Evolutionary conservation across 2,797 vertebrate genomes (phyloP).

Genomic region (Halcyon leucocephala): DNA sequence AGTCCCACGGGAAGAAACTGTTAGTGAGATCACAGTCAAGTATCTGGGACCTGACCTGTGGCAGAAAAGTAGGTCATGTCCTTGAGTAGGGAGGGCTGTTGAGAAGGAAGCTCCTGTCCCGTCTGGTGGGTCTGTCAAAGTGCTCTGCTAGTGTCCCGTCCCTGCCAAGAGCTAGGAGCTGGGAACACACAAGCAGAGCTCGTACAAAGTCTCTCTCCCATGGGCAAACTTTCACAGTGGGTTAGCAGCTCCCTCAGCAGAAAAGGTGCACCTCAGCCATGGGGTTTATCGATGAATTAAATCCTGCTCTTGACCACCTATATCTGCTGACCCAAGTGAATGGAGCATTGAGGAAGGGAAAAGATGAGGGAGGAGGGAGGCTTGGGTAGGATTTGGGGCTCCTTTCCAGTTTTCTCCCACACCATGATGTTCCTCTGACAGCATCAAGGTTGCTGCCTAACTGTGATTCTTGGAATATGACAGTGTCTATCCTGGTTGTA

Average conservation of each 20-base stretch:
- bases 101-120: constrained; percentile 6
- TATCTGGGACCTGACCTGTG: constrained; percentile 22
- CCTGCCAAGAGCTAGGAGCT: background rate
- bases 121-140: background rate
- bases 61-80: constrained; percentile 13
- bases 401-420: background rate
- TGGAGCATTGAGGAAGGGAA: background rate
- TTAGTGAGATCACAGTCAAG: background rate
- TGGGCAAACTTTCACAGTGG: background rate
- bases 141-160: background rate
- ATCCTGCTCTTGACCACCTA: background rate
- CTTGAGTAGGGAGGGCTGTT: background rate
- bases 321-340: background rate
- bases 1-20: constrained; percentile 24
- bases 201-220: background rate
- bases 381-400: background rate
- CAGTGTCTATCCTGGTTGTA: background rate
- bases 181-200: background rate
- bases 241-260: background rate
- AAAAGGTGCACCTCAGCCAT: background rate
- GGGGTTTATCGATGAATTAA: background rate
- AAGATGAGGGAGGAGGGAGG: background rate
- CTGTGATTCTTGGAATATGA: background rate
- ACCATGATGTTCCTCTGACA: background rate
- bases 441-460: background rate